phyloP scores from a whole-genome alignment of 92 coral and sea anemone species.

The Nematostella vectensis region DNA sequence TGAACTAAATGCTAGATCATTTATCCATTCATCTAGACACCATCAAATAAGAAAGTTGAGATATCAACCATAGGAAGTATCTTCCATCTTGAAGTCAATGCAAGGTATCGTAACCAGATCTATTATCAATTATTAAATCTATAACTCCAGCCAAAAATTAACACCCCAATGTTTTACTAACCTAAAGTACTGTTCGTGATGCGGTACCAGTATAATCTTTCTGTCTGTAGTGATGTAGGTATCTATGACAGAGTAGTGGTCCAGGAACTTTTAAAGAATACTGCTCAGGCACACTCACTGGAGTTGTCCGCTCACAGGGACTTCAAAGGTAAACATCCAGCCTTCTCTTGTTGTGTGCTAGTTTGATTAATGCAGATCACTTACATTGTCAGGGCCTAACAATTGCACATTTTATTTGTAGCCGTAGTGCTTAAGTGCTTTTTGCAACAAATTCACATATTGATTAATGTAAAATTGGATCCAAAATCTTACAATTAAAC shows the following conservation, averaged over 20 bases:
- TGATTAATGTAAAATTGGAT: too few relatives aligned
- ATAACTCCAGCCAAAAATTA: too few relatives aligned
- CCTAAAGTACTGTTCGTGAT: too few relatives aligned
- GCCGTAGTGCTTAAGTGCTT: too few relatives aligned
- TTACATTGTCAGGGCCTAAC: not conserved
- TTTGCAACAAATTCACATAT: too few relatives aligned
- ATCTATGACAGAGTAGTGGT: constrained; percentile 91
- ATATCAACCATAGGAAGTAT: constrained; percentile 93
- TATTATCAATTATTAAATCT: too few relatives aligned
- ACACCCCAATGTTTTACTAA: too few relatives aligned
- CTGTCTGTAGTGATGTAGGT: constrained; percentile 91
- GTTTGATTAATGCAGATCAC: not conserved
- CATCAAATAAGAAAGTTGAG: constrained; percentile 91
- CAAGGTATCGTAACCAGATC: constrained; percentile 64
- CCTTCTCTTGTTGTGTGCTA: not conserved
- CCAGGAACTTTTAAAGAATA: constrained; percentile 89
- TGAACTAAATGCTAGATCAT: too few relatives aligned
- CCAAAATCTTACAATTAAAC: too few relatives aligned
- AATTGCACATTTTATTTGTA: too few relatives aligned
- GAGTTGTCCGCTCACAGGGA: constrained; percentile 77
- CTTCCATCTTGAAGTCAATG: constrained; percentile 89
- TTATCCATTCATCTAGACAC: too few relatives aligned
- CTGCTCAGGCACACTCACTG: constrained; percentile 91
- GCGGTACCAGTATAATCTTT: too few relatives aligned
- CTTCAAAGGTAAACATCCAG: constrained; percentile 69